Base-by-base conservation (phyloP, 2,113 vertebrate genomes). In the Bombycilla garrulus region DNA sequence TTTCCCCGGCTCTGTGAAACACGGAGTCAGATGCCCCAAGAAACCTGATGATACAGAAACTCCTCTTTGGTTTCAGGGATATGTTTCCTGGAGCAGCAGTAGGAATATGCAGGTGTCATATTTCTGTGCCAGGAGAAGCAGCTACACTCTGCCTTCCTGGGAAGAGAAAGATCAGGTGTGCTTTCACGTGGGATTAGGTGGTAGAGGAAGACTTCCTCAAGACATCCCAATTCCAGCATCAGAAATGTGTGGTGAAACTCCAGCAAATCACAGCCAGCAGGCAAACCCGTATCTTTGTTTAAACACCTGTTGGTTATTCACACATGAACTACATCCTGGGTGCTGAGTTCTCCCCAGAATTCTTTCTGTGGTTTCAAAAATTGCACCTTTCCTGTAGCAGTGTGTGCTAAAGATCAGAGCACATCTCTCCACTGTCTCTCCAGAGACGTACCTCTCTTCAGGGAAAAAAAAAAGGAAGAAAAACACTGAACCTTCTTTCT, bases 401-500 rank as follows among this genome's bases (percentile, higher is more conserved):
- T 51, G 31, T 56, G 54, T 62, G 71, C 47, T 81, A 12, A 67
- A 84, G 60, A 25, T 72, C 54, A 51, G 56, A 95, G 97, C 89
- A 91, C 92, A 97, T 97, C 97, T 90, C 90, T 92, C 76, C 42
- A 58, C 94, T 97, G 96, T 98, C 97, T 93, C 91, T 95, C 89
- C 78, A 90, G 94, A 96, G 97, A 96, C n/a, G 0, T 88, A 91
- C 64, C 69, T 96, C 78, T 89, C 92, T 96, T 96, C 72, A 95
- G 88, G 82, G 54, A 5, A n/a, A 66, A 66, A 71, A 73, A 79
- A n/a, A 70, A 77, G 16, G 2, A 89, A 92, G 80, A 97, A 97
- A 93, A 98, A 98, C 95, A 97, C 96, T 98, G 97, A 96, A 96
- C 95, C 96, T 96, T 98, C 97, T 98, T 96, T 98, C 96, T 97